Evolutionary conservation across 2,113 vertebrate species (phyloP), one percentile per base, ranked within the genome.

Genomic region (Ptilonorhynchus violaceus): DNA sequence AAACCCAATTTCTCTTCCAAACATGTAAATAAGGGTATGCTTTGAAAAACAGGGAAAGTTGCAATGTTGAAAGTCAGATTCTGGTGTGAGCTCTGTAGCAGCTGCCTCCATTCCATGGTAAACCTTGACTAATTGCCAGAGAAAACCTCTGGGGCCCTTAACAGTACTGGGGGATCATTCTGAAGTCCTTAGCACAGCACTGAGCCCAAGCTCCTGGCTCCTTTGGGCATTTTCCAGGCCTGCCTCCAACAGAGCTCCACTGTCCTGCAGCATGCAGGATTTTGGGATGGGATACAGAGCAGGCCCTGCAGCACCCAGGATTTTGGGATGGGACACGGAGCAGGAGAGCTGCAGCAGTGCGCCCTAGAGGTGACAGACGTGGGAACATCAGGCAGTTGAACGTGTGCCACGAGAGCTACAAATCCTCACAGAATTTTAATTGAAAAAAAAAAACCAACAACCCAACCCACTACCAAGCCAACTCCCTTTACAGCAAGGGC

Each of bases 361-460:
- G 79, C 93, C 41, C 93, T 96, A 94, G 96, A 95, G 96, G 94
- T 89, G 88, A 73, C 88, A 91, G 80, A 72, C 7, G 5, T 31
- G 66, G 92, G 84, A 94, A 89, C 74, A 66, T 50, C 70, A 80
- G 84, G 69, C 18, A 0, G 70, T 85, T 84, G 75, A 92, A 89
- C 31, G 13, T 7, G 28, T 37, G 68, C 67, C 88, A 72, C 1
- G 33, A 96, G 87, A 67, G 42, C 85, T 30, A 46, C 47, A 91
- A 91, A 95, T 87, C 83, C 88, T 93, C 30, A 1, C 78, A 67
- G 87, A 96, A 92, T 83, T 93, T 97, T 96, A 96, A 97, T 72
- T 95, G 46, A 24, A 73, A 77, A 86, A 84, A 94, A 88, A 49
- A 88, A 46, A 3, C 3, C 7, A 87, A 20, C 39, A 49, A 12